These are phyloP conservation scores for Montipora sp. DNA, from an alignment of 64 coral and sea anemone genomes.

Conservation along the genomic window DNA sequence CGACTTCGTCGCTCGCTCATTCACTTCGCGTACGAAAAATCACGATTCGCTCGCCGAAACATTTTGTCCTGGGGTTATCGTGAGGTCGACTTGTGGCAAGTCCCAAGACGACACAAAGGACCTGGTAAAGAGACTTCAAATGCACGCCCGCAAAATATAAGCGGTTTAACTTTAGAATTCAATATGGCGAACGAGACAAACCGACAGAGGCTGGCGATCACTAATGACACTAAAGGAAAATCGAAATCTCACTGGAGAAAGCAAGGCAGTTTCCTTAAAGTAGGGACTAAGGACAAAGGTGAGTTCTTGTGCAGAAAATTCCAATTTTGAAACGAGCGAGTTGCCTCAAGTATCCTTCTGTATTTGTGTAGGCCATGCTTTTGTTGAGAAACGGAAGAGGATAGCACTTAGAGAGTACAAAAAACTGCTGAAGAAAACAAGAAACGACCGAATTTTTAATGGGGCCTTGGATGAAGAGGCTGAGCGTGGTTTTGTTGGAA, in stretches of 20 bases:
- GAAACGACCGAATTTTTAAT: slow-evolving; percentile 3
- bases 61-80: no score
- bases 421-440: slow-evolving; percentile 81
- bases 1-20: no score
- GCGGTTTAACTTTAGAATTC: neutral
- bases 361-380: slow-evolving; percentile 69
- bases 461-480: neutral
- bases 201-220: neutral
- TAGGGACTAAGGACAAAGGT: slow-evolving; percentile 64
- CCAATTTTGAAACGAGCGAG: neutral
- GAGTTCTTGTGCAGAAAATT: neutral
- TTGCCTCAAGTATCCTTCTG: neutral
- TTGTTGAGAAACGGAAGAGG: slow-evolving; percentile 76
- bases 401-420: slow-evolving; percentile 83
- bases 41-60: no score
- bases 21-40: no score
- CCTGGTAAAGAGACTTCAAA: neutral
- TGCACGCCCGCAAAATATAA: neutral
- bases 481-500: neutral
- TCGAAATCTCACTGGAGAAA: slow-evolving; percentile 41
- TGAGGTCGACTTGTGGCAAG: no score
- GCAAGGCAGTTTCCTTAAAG: neutral
- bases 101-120: no score
- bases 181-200: slow-evolving; percentile 50
- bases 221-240: slow-evolving; percentile 9